Conservation (phyloP, 2,797 vertebrate species). For the Decapterus maruadsi region DNA sequence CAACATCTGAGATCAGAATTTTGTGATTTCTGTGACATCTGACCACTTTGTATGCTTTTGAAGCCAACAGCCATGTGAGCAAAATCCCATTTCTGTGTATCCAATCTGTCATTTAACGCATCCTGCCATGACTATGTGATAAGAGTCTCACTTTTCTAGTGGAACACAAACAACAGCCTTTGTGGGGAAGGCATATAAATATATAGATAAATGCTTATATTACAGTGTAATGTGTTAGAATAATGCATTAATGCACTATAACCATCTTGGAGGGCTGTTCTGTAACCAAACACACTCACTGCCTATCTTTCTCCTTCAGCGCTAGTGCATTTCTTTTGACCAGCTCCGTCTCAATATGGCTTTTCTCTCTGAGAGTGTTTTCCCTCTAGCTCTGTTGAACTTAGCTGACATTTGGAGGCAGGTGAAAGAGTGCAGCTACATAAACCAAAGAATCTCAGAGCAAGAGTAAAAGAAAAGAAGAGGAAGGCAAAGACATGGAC, state of each 20-base stretch:
- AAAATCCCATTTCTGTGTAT: conserved; percentile 17
- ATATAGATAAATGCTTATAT: conserved; percentile 40
- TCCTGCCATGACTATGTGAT: conserved; percentile 13
- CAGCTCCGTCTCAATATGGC: conserved; percentile 47
- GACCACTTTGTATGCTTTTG: conserved; percentile 1
- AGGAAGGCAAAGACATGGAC: conserved; percentile 33
- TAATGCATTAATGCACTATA: conserved; percentile 12
- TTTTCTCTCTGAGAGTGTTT: conserved; percentile 53
- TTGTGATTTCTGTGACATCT: background rate
- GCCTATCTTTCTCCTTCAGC: conserved; percentile 8
- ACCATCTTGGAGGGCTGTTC: conserved; percentile 20
- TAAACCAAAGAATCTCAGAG: conserved; percentile 51
- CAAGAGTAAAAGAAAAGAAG: conserved; percentile 18
- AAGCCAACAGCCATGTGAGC: conserved; percentile 1
- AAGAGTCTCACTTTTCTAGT: conserved; percentile 15
- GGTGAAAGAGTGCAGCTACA: conserved; percentile 64
- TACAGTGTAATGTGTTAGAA: conserved; percentile 12
- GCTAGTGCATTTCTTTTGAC: conserved; percentile 37
- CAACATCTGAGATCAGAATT: background rate
- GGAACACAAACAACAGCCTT: conserved; percentile 17
- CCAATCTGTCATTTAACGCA: background rate
- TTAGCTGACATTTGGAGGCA: conserved; percentile 63
- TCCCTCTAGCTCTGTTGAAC: conserved; percentile 65
- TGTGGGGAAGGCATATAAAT: conserved; percentile 19
- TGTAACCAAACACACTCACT: conserved; percentile 28